Conservation (phyloP, 30 jellyfish, hydroid and myxozoan species). For the Nemopilema nomurai region DNA sequence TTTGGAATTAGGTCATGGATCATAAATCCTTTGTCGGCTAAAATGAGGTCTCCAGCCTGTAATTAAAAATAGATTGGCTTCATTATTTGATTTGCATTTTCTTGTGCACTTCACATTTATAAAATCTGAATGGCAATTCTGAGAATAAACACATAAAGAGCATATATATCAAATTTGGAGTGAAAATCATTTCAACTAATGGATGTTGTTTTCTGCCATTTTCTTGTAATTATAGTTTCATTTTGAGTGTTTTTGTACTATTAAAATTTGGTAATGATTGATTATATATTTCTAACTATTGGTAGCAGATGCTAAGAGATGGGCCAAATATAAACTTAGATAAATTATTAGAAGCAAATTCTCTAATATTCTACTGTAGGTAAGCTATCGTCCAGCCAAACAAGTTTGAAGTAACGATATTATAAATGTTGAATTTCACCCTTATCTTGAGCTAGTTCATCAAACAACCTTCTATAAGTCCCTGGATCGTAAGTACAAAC, state of each 20-base stretch:
- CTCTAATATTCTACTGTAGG: background rate
- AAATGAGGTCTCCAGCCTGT: constrained; percentile 31
- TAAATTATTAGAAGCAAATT: background rate
- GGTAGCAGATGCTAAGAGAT: background rate
- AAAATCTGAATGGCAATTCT: background rate
- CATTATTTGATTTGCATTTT: background rate
- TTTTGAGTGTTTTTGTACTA: background rate
- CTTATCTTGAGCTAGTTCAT: background rate
- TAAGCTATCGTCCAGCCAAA: background rate
- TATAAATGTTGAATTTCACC: background rate
- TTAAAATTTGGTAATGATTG: background rate
- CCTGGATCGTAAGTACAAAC: background rate
- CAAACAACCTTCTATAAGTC: background rate
- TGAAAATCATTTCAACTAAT: background rate
- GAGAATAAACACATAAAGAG: background rate
- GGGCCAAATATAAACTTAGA: background rate
- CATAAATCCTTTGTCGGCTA: constrained; percentile 44
- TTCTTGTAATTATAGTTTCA: background rate
- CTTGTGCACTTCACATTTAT: background rate
- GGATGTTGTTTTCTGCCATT: background rate
- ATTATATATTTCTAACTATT: background rate
- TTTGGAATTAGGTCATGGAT: constrained; percentile 44
- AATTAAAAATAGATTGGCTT: background rate
- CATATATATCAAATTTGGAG: background rate
- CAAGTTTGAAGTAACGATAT: background rate